phyloP scores from a whole-genome alignment of 2,113 vertebrate species.

The Pygoscelis adeliae region DNA sequence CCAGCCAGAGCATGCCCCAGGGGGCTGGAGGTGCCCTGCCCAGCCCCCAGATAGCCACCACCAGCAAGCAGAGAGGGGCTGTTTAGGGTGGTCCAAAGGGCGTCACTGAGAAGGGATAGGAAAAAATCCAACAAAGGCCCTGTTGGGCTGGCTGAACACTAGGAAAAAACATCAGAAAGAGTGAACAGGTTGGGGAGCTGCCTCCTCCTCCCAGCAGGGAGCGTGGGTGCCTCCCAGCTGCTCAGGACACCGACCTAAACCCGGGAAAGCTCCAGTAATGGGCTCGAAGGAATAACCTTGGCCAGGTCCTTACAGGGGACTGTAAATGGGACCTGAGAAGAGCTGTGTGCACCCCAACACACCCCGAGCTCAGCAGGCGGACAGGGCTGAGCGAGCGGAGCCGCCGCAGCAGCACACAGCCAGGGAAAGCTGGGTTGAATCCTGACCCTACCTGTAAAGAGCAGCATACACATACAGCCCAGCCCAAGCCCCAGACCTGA shows the following conservation, averaged over 20 bases:
- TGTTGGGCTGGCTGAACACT: not conserved
- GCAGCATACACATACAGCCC: not conserved
- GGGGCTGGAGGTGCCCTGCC: not conserved
- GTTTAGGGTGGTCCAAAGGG: not conserved
- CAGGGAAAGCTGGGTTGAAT: not conserved
- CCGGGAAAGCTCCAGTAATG: not conserved
- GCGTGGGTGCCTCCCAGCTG: not conserved
- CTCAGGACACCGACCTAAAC: not conserved
- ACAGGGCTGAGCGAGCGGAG: not conserved
- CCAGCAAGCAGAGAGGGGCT: no score
- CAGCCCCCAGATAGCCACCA: accelerated
- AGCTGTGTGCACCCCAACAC: not conserved
- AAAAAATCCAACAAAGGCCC: not conserved
- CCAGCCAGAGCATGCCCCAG: accelerated
- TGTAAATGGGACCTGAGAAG: accelerated
- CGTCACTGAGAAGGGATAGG: not conserved
- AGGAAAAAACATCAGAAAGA: not conserved
- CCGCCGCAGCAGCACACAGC: accelerated
- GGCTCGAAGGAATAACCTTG: not conserved
- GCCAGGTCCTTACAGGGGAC: not conserved
- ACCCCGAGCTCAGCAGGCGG: not conserved
- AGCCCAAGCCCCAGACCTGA: not conserved
- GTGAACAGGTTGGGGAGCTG: not conserved
- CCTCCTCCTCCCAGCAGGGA: not conserved
- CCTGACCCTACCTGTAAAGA: not conserved